phyloP scores from a whole-genome alignment of 2,797 vertebrate species.

The Pelochelys cantorii region DNA sequence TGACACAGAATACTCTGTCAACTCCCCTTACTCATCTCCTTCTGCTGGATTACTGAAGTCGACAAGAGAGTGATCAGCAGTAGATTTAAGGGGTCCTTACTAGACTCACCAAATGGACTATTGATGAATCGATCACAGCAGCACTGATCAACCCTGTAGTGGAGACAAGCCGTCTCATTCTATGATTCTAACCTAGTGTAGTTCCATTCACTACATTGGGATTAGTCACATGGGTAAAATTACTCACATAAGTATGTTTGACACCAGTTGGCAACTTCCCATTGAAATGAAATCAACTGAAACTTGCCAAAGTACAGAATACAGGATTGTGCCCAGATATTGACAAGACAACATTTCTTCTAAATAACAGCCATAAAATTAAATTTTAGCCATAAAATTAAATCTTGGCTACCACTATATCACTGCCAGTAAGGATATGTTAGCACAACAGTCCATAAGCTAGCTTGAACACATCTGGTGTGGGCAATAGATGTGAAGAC shows the following conservation, averaged over 20 bases:
- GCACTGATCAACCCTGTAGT: too few species aligned
- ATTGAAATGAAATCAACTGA: neutral
- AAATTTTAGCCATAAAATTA: neutral
- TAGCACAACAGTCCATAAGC: too few species aligned
- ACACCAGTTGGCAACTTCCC: neutral
- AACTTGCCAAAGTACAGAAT: neutral
- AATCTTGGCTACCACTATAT: neutral
- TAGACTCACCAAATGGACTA: too few species aligned
- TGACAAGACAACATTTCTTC: neutral
- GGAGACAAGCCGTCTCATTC: too few species aligned
- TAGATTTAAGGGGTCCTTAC: too few species aligned
- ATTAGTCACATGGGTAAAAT: neutral
- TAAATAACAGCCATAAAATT: neutral
- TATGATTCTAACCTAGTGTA: neutral
- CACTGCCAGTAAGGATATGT: neutral
- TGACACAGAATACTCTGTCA: too few species aligned
- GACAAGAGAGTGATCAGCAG: too few species aligned
- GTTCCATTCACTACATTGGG: neutral
- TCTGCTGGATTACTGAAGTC: too few species aligned
- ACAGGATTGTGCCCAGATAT: neutral
- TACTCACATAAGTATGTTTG: neutral
- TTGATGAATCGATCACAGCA: too few species aligned
- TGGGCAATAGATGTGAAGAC: too few species aligned
- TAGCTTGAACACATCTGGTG: too few species aligned
- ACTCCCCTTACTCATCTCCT: too few species aligned